phyloP scores from a whole-genome alignment of 2,888 invertebrate species.

The Operophtera brumata region DNA sequence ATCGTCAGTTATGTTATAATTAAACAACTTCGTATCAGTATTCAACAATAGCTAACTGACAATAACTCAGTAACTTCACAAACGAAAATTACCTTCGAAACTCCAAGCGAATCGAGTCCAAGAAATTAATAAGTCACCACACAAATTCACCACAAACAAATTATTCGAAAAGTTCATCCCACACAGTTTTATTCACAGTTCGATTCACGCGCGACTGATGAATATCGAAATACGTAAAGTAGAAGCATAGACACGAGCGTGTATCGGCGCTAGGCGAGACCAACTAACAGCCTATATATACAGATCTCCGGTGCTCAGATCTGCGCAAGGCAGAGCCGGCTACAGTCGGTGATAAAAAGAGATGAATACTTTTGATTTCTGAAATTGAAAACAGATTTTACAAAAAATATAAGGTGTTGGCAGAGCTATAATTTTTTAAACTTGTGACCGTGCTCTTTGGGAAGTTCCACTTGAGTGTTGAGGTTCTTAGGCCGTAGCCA shows the following conservation, averaged over 20 bases:
- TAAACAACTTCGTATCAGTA: background rate
- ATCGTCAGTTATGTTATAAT: background rate
- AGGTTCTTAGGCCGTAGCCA: too few species aligned
- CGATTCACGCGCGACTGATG: slow-evolving; percentile 11
- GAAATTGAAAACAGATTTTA: too few species aligned
- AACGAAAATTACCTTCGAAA: slow-evolving; percentile 7
- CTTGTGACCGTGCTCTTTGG: too few species aligned
- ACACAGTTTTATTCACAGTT: slow-evolving; percentile 9
- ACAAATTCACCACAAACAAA: slow-evolving; percentile 13
- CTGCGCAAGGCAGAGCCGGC: slow-evolving; percentile 31
- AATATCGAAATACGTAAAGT: background rate
- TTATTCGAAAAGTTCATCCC: slow-evolving; percentile 7
- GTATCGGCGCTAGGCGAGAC: slow-evolving; percentile 20
- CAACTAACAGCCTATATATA: slow-evolving; percentile 31
- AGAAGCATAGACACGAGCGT: slow-evolving; percentile 17
- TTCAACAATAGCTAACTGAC: background rate
- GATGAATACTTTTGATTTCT: background rate
- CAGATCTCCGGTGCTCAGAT: slow-evolving; percentile 30
- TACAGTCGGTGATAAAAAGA: slow-evolving; percentile 21
- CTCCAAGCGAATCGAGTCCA: slow-evolving; percentile 11
- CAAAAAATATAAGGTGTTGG: too few species aligned
- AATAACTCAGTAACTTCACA: background rate
- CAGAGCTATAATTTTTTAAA: too few species aligned
- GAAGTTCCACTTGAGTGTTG: too few species aligned
- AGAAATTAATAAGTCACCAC: slow-evolving; percentile 9